These are phyloP conservation scores for Apodemus speciosus DNA, from an alignment of 2,113 vertebrate species.

Conservation along the genomic window DNA sequence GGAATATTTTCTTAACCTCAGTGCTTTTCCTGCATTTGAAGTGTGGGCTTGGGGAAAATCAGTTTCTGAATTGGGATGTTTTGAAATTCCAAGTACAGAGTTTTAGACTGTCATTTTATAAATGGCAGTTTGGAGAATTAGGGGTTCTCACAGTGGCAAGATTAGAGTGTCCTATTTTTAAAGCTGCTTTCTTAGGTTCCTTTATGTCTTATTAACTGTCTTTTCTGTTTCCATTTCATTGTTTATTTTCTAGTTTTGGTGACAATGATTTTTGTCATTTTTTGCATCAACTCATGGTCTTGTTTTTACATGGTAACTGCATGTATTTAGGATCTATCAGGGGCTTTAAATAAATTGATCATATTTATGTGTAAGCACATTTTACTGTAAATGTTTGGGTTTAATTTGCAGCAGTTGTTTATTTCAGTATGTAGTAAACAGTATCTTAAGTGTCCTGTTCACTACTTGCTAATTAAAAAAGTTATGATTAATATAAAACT, in stretches of 20 bases:
- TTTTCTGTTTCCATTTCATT: constrained; percentile 77
- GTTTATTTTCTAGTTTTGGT: constrained; percentile 76
- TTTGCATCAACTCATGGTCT: constrained; percentile 72
- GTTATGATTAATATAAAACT: constrained; percentile 80
- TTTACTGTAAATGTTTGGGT: constrained; percentile 80
- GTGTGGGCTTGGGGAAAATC: constrained; percentile 54
- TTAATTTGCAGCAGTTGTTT: constrained; percentile 79
- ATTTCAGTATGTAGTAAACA: constrained; percentile 80
- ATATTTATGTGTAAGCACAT: constrained; percentile 79
- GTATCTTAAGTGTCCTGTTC: constrained; percentile 76
- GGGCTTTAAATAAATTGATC: constrained; percentile 75
- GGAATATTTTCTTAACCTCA: constrained; percentile 66
- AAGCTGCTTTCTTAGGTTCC: constrained; percentile 77
- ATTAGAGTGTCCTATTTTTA: constrained; percentile 72
- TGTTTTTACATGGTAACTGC: constrained; percentile 71
- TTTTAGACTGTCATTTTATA: constrained; percentile 81
- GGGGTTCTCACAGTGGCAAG: constrained; percentile 72
- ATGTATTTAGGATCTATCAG: constrained; percentile 57
- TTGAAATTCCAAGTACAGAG: constrained; percentile 73
- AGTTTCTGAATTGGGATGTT: constrained; percentile 71
- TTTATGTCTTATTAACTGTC: constrained; percentile 64
- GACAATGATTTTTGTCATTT: constrained; percentile 54
- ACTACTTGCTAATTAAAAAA: constrained; percentile 81
- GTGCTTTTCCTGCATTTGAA: constrained; percentile 68
- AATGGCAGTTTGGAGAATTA: constrained; percentile 75